Percentiles rank a stretch among this genome's conserved stretches.
Conservation (phyloP, 1,140 invertebrate species). For the Sitodiplosis mosellana region DNA sequence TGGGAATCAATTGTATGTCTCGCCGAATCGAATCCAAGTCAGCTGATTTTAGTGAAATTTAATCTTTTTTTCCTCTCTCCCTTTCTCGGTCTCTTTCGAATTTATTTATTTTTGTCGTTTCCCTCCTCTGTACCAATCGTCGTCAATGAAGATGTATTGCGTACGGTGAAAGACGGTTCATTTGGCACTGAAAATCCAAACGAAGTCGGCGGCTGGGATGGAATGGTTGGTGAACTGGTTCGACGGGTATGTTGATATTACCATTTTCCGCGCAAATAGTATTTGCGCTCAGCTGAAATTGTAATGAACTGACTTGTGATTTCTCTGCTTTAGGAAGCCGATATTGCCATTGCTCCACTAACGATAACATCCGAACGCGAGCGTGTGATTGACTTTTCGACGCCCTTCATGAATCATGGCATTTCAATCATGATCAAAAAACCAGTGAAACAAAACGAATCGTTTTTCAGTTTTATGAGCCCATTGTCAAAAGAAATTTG, state of each 20-base stretch:
- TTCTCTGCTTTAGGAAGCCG: conserved; percentile 61
- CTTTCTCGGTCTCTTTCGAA: no score
- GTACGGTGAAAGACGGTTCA: conserved; percentile 62
- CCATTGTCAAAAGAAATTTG: conserved; percentile 95
- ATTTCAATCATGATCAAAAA: conserved; percentile 97
- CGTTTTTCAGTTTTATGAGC: conserved; percentile 95
- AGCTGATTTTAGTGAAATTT: not conserved
- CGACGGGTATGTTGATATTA: conserved; percentile 50
- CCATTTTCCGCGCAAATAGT: no score
- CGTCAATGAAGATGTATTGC: conserved; percentile 45
- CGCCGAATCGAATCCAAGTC: not conserved
- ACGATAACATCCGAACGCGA: conserved; percentile 89
- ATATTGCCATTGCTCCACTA: conserved; percentile 90
- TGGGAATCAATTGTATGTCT: conserved; percentile 74
- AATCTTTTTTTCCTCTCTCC: no score
- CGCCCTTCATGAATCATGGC: conserved; percentile 96
- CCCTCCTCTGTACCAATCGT: no score
- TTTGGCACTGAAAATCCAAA: conserved; percentile 67
- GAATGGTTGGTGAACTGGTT: conserved; percentile 89
- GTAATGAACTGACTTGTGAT: no score
- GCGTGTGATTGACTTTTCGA: conserved; percentile 89
- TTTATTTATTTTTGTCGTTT: no score
- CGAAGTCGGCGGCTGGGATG: conserved; percentile 70
- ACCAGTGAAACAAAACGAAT: conserved; percentile 78
- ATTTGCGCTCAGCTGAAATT: no score